Evolutionary conservation across 2,113 vertebrate genomes (phyloP).

Genomic region (Ariopsis seemanni): DNA sequence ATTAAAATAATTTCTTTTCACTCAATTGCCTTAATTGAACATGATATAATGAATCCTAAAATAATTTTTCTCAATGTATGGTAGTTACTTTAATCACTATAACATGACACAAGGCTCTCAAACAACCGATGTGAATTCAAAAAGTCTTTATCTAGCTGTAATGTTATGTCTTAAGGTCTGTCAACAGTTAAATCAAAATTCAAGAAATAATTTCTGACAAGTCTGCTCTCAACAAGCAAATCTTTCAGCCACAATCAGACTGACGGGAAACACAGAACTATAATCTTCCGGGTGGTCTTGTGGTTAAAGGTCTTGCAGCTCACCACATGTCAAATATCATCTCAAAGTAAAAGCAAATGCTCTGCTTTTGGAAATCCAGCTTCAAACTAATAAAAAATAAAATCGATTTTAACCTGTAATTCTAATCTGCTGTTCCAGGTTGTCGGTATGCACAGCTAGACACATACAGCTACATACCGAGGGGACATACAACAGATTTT

Average conservation of each 20-base stretch:
- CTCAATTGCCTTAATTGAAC: not conserved
- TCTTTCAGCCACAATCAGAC: not conserved
- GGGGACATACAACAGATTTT: not conserved
- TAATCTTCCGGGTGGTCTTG: slow-evolving; percentile 19
- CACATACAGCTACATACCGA: not conserved
- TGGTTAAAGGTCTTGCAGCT: not conserved
- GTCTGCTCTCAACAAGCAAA: not conserved
- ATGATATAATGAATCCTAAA: not conserved
- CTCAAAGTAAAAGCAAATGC: not conserved
- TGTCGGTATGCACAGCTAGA: not conserved
- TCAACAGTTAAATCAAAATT: slow-evolving; percentile 11
- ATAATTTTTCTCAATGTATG: not conserved
- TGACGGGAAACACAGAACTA: slow-evolving; percentile 9
- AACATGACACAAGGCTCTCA: not conserved
- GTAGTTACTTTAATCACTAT: not conserved
- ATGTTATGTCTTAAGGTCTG: slow-evolving; percentile 6
- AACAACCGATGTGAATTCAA: not conserved
- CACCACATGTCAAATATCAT: not conserved
- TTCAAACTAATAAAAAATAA: not conserved
- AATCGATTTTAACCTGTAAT: not conserved
- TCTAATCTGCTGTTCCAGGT: not conserved
- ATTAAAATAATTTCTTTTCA: too few relatives aligned
- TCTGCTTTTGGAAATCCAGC: not conserved
- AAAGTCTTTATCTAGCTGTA: not conserved
- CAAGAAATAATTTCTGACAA: not conserved